phyloP scores from a whole-genome alignment of 2,113 vertebrate species.

The Misgurnus anguillicaudatus region DNA sequence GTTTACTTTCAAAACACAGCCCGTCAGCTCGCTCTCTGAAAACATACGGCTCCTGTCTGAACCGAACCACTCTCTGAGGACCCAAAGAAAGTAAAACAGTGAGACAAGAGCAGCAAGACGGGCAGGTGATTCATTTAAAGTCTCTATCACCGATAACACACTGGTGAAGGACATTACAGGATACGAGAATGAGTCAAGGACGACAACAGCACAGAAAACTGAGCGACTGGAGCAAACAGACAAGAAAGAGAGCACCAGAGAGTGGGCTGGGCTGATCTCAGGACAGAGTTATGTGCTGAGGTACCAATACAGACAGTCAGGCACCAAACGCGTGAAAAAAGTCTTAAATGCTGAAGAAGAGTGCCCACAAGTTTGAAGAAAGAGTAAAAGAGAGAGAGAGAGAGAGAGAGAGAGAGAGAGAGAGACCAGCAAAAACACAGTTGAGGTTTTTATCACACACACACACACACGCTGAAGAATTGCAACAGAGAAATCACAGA shows the following conservation, averaged over 20 bases:
- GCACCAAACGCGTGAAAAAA: slow-evolving; percentile 80
- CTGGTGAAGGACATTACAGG: slow-evolving; percentile 88
- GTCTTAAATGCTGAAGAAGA: slow-evolving; percentile 54
- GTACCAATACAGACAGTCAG: slow-evolving; percentile 92
- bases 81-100: neutral
- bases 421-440: slow-evolving; percentile 74
- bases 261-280: slow-evolving; percentile 87
- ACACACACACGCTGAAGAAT: slow-evolving; percentile 84
- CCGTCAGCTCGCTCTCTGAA: slow-evolving; percentile 78
- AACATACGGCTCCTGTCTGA: slow-evolving; percentile 74
- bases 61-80: slow-evolving; percentile 70
- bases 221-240: slow-evolving; percentile 53
- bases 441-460: slow-evolving; percentile 92
- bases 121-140: slow-evolving; percentile 95
- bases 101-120: slow-evolving; percentile 69
- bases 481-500: slow-evolving; percentile 84
- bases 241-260: slow-evolving; percentile 14
- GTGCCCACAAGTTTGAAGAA: slow-evolving; percentile 67
- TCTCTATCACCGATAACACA: slow-evolving; percentile 90
- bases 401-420: slow-evolving; percentile 51
- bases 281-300: slow-evolving; percentile 94
- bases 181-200: slow-evolving; percentile 96
- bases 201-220: slow-evolving; percentile 82
- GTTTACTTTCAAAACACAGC: slow-evolving; percentile 96
- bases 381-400: slow-evolving; percentile 53